Conservation (phyloP, 2,888 invertebrate genomes). For the Hirtodrosophila histrioides region DNA sequence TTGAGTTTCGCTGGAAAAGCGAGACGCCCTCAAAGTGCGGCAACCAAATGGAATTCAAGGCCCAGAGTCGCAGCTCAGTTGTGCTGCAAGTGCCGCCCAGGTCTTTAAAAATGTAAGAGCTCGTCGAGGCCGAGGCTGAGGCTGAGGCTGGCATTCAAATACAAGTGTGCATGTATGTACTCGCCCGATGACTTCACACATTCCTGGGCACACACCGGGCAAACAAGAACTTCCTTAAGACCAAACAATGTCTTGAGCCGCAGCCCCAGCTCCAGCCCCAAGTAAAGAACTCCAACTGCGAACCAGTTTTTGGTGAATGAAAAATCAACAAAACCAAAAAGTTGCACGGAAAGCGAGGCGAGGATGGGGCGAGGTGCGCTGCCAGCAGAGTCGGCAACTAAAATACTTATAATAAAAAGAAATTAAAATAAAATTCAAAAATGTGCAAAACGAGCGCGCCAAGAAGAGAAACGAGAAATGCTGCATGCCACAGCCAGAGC, state of each 20-base stretch:
- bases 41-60: conserved; percentile 54
- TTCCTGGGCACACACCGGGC: conserved; percentile 65
- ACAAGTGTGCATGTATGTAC: conserved; percentile 26
- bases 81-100: conserved; percentile 72
- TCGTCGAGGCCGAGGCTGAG: too few relatives aligned
- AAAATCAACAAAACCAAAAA: conserved; percentile 74
- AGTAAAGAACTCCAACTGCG: conserved; percentile 59
- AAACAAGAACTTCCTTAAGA: conserved; percentile 76
- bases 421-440: conserved; percentile 80
- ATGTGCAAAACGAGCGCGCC: conserved; percentile 73
- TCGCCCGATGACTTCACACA: conserved; percentile 75
- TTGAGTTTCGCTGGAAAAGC: conserved; percentile 74
- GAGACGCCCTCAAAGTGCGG: conserved; percentile 61
- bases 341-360: conserved; percentile 45
- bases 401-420: conserved; percentile 78
- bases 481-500: conserved; percentile 65
- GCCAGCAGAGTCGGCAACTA: conserved; percentile 40
- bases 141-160: conserved; percentile 77
- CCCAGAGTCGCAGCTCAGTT: conserved; percentile 12
- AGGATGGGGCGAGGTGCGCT: neutral
- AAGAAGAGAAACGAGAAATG: conserved; percentile 52
- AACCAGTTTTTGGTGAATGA: conserved; percentile 80
- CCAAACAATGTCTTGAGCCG: conserved; percentile 58
- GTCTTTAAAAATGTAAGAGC: conserved; percentile 73
- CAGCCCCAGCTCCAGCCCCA: conserved; percentile 38